A percentile compares a stretch with the other conserved stretches of the same genome.
These are phyloP conservation scores for Ceyx margarethae DNA, from an alignment of 2,113 vertebrate species.

Conservation along the genomic window DNA sequence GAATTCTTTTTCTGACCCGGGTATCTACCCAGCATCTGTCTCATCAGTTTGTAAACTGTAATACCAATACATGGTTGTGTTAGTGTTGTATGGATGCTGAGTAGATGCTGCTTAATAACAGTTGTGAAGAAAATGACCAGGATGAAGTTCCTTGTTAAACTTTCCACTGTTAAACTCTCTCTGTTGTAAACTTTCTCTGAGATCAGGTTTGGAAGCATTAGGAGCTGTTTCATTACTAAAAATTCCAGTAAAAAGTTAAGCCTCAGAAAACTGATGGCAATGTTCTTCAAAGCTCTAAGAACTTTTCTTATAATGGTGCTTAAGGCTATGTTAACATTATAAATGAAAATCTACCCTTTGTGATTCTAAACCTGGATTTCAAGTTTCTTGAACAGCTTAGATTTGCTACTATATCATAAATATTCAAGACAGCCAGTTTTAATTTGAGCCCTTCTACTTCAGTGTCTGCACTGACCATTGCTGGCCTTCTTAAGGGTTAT, in stretches of 20 bases:
- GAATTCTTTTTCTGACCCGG: neutral
- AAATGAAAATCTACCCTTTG: neutral
- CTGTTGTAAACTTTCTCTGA: neutral
- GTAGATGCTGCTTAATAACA: neutral
- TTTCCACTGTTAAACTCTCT: neutral
- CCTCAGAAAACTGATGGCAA: neutral
- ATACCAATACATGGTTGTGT: neutral
- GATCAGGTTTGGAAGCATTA: neutral
- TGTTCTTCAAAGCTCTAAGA: neutral
- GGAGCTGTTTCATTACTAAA: conserved; percentile 11
- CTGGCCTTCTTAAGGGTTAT: neutral
- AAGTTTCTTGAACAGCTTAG: neutral
- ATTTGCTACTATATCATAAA: neutral
- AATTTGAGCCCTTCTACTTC: neutral
- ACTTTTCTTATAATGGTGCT: neutral
- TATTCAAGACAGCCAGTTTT: neutral
- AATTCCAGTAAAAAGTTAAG: neutral
- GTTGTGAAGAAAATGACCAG: neutral
- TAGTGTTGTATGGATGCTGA: neutral
- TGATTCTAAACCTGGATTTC: neutral
- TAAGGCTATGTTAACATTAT: neutral
- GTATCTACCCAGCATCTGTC: neutral
- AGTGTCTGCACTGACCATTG: neutral
- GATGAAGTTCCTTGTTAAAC: neutral
- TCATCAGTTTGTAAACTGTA: neutral